Base-by-base conservation (phyloP, 1,140 invertebrate species). In the Cecropterus lyciades region DNA sequence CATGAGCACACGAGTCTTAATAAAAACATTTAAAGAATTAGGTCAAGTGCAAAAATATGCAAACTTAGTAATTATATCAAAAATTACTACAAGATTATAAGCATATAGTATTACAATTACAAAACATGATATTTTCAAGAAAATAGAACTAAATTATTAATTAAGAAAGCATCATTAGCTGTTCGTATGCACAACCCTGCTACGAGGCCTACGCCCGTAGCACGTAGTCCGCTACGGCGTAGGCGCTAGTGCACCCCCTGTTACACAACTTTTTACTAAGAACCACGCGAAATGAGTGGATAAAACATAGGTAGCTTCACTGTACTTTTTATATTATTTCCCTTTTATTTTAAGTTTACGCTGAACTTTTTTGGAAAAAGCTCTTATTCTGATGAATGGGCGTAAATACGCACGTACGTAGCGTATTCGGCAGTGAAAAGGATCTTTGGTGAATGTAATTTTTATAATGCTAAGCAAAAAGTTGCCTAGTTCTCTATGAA, bases 261-360 rank as follows among this genome's bases (percentile, higher is more conserved):
- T 76, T 60, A 60, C 45, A 85, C 78, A 89, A 91, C 83, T 91
- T 89, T 89, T 87, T 89, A 87, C 80, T 86, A 85, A 88, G 84
- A 86, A 85, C 82, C 84, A 74, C 82, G 84, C 82, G 83, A 89
- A 91, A 91, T 89, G 83, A 89, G 83, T 79, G 84, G 82, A 87
- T 87, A 82, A 87, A 88, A 85, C 84, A 86, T 82, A 80, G 70
- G 84, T 85, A 87, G 84, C 85, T 88, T 86, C 80, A 88, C 80
- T 40, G 33, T 56, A 20, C 30, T 62, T 49, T 62, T 51, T 51
- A n/a, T 37, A 62, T 49, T 42, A 62, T 62, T 62, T 62, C 20
- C 10, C 37, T 24, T 46, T 40, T 20, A 60, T 62, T 62, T 42
- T 24, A 62, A 37, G 30, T 42, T 8, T 27, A 62, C 59, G 59